Evolutionary conservation across 1,140 invertebrate genomes (phyloP).

Genomic region (Drosophila parabipectinata): DNA sequence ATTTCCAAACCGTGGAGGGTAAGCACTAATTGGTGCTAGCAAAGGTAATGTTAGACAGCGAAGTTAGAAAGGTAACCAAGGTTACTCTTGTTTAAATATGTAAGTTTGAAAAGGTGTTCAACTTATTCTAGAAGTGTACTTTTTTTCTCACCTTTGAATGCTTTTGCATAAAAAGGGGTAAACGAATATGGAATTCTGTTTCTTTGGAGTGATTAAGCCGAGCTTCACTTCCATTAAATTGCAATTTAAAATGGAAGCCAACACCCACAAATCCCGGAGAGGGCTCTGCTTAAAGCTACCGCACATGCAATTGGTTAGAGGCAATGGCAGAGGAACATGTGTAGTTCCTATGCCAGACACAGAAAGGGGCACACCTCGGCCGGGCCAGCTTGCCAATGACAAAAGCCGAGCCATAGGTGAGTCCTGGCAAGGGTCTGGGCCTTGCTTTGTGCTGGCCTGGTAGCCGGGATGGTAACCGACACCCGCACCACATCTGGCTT

Average conservation of each 20-base stretch:
- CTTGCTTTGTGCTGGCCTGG: conserved; percentile 24
- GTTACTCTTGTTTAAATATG: neutral
- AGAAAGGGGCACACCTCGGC: conserved; percentile 20
- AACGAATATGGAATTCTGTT: neutral
- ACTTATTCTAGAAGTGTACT: neutral
- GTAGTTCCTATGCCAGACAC: conserved; percentile 23
- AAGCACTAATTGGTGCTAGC: conserved; percentile 57
- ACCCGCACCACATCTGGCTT: conserved; percentile 43
- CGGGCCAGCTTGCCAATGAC: conserved; percentile 20
- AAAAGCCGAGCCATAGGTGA: conserved; percentile 1
- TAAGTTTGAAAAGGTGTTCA: neutral
- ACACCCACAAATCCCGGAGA: neutral
- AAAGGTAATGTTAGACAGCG: neutral
- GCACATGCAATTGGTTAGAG: conserved; percentile 22
- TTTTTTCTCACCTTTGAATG: neutral
- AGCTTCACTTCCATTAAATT: neutral
- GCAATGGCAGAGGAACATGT: conserved; percentile 28
- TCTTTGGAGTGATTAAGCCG: neutral
- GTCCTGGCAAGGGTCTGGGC: neutral
- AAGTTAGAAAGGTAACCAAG: neutral
- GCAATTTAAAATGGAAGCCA: neutral
- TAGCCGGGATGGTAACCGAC: conserved; percentile 17
- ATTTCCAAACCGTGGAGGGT: conserved; percentile 11
- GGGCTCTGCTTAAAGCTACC: conserved; percentile 7
- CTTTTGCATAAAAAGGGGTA: neutral